phyloP scores from a whole-genome alignment of 2,888 invertebrate genomes.

The Hoplodrina ambigua region DNA sequence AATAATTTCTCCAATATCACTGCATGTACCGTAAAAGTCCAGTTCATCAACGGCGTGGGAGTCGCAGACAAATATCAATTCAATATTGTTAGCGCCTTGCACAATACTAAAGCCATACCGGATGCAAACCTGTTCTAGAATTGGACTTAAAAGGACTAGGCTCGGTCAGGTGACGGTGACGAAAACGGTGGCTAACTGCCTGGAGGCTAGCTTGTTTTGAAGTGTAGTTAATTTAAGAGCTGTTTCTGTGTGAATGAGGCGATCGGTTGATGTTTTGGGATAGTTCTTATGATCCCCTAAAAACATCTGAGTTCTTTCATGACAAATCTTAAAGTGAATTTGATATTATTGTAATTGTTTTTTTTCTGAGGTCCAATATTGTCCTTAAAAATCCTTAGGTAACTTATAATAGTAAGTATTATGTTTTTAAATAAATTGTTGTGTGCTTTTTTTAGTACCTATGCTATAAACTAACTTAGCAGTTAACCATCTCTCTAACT shows the following conservation, averaged over 20 bases:
- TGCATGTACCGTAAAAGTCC: slow-evolving; percentile 50
- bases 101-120: slow-evolving; percentile 55
- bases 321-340: no score
- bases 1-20: background rate
- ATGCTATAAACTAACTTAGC: no score
- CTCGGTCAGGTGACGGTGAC: slow-evolving; percentile 59
- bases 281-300: background rate
- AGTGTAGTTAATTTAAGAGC: slow-evolving; percentile 26
- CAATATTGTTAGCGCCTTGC: slow-evolving; percentile 52
- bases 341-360: no score
- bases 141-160: slow-evolving; percentile 64
- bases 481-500: no score
- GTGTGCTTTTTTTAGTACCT: no score
- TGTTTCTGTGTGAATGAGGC: slow-evolving; percentile 9
- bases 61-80: slow-evolving; percentile 56
- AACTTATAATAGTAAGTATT: no score
- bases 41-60: slow-evolving; percentile 56
- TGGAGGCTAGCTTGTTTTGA: slow-evolving; percentile 29
- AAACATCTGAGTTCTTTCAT: no score
- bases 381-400: no score
- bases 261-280: background rate
- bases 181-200: slow-evolving; percentile 50
- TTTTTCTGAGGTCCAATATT: no score
- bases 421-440: no score
- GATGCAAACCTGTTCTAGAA: slow-evolving; percentile 68